Base-by-base conservation (phyloP, 2,797 vertebrate genomes). In the Odontamblyopus lacepedii region DNA sequence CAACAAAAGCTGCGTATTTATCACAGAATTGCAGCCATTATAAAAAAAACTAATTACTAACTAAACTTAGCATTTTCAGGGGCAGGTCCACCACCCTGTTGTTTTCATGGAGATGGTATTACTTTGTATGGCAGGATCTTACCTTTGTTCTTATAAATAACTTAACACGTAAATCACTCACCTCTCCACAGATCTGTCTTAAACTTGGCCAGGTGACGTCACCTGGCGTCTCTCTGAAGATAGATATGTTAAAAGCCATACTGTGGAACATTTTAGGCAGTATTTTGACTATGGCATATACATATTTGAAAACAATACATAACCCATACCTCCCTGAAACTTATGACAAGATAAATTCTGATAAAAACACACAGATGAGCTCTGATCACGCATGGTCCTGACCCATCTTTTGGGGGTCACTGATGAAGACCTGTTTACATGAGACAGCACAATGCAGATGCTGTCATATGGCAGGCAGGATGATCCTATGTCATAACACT, bases 391-490 rank as follows among this genome's bases (percentile, higher is more conserved):
- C 19, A 11, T 9, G 61, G 63, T 44, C 63, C 41, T 27, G 41
- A 64, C n/a, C 12, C 6, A 9, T 2, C 38, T 44, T 64, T 64
- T 26, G 35, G 63, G 18, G 18, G n/a, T 38, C 32, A 23, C 19
- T 23, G 19, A 23, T 27, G 63, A 13, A 51, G 44, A 51, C 64
- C 64, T 71, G 63, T 71, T 32, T 67, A 62, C 63, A 67, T 44
- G 78, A 63, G 30, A 59, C 18, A 29, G 44, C 76, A 61, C 50
- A 29, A 41, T 29, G n/a, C 30, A 38, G 65, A 18, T 50, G 23
- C n/a, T 61, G 69, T 78, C 62, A 62, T 67, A 6, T 75, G 59
- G 50, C 62, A 71, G 68, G 63, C 51, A 6, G 48, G 64, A 48
- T 72, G 48, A 29, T 56, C 68, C 2, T 51, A 59, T 70, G 70